A percentile compares a stretch with the other conserved stretches of the same genome.
Evolutionary conservation across 1,140 invertebrate genomes (phyloP).

Genomic region (Saccostrea glomerata): DNA sequence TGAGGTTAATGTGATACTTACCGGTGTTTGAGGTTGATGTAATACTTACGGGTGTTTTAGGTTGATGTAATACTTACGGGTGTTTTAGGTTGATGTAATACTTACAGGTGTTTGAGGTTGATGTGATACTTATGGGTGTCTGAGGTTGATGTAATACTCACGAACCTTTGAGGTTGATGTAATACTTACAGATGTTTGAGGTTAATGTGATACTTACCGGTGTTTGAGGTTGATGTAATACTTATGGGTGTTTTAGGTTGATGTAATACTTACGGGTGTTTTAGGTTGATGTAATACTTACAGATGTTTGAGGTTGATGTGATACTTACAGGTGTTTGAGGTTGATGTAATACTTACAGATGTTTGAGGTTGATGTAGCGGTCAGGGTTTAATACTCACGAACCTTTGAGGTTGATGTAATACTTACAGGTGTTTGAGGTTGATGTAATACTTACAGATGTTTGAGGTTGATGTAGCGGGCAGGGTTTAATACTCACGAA

Average conservation of each 20-base stretch:
- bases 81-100: conserved; percentile 83
- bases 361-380: conserved; percentile 86
- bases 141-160: conserved; percentile 87
- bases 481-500: no score
- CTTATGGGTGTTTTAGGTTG: no score
- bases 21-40: no score
- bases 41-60: no score
- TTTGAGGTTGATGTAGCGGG: conserved; percentile 87
- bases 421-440: no score
- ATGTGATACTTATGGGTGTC: conserved; percentile 63
- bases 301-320: conserved; percentile 82
- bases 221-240: conserved; percentile 84
- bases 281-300: conserved; percentile 51
- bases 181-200: no score
- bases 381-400: no score
- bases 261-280: no score
- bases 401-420: no score
- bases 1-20: conserved; percentile 85
- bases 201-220: conserved; percentile 57
- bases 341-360: conserved; percentile 57
- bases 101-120: no score
- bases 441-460: conserved; percentile 60
- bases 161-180: no score
- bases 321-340: no score
- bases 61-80: conserved; percentile 58